A percentile compares a stretch with the other conserved stretches of the same genome.
Conservation (phyloP, 2,113 vertebrate species). For the Heterotilapia buettikoferi region DNA sequence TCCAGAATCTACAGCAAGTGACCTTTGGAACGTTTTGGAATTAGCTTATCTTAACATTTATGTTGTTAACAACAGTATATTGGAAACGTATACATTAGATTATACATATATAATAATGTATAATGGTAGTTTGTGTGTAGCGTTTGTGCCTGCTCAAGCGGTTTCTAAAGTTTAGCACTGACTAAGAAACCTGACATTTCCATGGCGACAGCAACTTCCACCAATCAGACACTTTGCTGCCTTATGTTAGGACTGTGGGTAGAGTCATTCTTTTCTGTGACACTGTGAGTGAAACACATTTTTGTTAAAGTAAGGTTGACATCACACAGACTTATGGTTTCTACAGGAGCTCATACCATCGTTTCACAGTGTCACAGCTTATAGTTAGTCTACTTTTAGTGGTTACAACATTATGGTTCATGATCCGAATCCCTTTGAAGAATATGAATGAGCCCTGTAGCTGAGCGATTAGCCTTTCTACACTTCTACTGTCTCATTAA, state of each 20-base stretch:
- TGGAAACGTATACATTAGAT: neutral
- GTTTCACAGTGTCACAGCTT: neutral
- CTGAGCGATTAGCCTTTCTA: neutral
- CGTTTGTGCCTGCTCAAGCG: rapidly evolving
- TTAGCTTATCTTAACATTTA: neutral
- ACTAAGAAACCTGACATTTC: neutral
- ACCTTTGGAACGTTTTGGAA: neutral
- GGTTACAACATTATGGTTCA: neutral
- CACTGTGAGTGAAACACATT: neutral
- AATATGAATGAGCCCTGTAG: neutral
- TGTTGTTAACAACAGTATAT: neutral
- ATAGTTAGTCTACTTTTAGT: neutral
- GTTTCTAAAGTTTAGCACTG: neutral
- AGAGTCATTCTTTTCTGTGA: neutral
- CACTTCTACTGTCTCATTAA: neutral
- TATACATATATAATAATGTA: neutral
- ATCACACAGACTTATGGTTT: neutral
- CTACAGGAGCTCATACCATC: neutral
- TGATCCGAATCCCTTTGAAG: neutral
- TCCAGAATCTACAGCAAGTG: neutral
- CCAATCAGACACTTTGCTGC: neutral
- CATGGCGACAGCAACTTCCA: neutral
- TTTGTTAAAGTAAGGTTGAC: neutral
- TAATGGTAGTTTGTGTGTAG: neutral
- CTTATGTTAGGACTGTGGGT: neutral